These are phyloP conservation scores for Drosophila multiciliata DNA, from an alignment of 2,888 invertebrate genomes.

Conservation along the genomic window DNA sequence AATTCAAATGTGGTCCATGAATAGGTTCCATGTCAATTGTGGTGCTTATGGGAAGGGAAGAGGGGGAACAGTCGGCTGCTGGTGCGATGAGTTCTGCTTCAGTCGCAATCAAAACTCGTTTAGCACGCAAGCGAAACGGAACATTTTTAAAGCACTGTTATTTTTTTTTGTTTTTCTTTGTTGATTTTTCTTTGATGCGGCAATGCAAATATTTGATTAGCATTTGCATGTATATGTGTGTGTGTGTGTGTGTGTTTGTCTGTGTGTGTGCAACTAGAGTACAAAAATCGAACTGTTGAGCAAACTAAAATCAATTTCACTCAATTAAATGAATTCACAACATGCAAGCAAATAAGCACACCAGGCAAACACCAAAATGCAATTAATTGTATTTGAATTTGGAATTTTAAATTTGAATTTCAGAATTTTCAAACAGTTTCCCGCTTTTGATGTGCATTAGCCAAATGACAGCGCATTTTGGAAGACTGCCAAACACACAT, in stretches of 20 bases:
- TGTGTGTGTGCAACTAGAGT: slow-evolving; percentile 53
- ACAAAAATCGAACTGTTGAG: slow-evolving; percentile 51
- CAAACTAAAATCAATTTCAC: slow-evolving; percentile 76
- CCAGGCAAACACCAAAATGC: slow-evolving; percentile 46
- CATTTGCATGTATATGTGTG: background rate
- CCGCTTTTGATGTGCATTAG: slow-evolving; percentile 43
- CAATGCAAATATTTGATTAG: slow-evolving; percentile 45
- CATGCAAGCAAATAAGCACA: background rate
- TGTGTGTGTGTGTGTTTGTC: background rate
- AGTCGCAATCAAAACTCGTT: slow-evolving; percentile 62
- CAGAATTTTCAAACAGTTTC: slow-evolving; percentile 42
- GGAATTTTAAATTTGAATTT: slow-evolving; percentile 31
- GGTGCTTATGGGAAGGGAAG: slow-evolving; percentile 8
- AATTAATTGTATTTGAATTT: slow-evolving; percentile 56
- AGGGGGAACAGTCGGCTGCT: slow-evolving; percentile 1
- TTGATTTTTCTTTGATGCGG: slow-evolving; percentile 12
- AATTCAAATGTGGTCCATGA: slow-evolving; percentile 28
- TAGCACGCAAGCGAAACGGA: slow-evolving; percentile 58
- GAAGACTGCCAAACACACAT: slow-evolving; percentile 2
- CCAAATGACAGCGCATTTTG: slow-evolving; percentile 39
- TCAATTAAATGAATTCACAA: slow-evolving; percentile 62
- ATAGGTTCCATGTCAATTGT: slow-evolving; percentile 28
- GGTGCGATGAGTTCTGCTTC: slow-evolving; percentile 40
- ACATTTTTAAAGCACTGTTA: slow-evolving; percentile 9
- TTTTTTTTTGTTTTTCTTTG: background rate